These are phyloP conservation scores for Peromyscus eremicus DNA, from an alignment of 2,797 vertebrate species.

Conservation along the genomic window DNA sequence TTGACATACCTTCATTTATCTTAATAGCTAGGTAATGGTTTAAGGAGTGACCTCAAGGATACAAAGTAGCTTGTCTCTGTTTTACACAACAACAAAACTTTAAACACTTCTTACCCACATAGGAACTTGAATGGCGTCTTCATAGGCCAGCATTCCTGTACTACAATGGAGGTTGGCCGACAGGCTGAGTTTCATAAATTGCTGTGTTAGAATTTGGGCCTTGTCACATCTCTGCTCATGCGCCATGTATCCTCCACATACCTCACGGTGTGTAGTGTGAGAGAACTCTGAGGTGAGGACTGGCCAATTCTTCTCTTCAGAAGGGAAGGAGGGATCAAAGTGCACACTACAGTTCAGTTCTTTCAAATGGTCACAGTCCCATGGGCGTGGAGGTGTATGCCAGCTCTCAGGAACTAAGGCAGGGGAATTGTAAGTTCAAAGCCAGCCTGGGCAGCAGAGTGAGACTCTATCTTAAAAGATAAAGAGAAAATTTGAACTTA, in stretches of 20 bases:
- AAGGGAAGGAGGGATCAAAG: neutral
- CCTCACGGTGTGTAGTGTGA: neutral
- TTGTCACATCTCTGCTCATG: neutral
- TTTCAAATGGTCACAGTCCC: neutral
- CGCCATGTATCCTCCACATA: neutral
- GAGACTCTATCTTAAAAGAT: neutral
- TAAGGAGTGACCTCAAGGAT: neutral
- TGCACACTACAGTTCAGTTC: neutral
- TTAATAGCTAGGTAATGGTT: neutral
- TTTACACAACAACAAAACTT: constrained; percentile 39
- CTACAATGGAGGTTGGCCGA: neutral
- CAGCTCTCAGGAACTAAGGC: neutral
- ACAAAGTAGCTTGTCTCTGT: constrained; percentile 42
- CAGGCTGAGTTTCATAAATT: neutral
- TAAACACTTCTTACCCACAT: constrained; percentile 15
- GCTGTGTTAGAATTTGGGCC: neutral
- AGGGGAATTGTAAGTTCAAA: neutral
- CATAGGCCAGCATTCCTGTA: neutral
- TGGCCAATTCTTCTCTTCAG: neutral
- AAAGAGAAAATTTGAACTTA: neutral
- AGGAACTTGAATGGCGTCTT: neutral
- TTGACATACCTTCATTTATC: neutral
- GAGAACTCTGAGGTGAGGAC: neutral
- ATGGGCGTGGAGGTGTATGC: neutral
- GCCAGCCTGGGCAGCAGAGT: neutral